Percentiles rank a stretch among this genome's conserved stretches.
Evolutionary conservation across 2,888 invertebrate genomes (phyloP).

Genomic region (Microchrysa polita): DNA sequence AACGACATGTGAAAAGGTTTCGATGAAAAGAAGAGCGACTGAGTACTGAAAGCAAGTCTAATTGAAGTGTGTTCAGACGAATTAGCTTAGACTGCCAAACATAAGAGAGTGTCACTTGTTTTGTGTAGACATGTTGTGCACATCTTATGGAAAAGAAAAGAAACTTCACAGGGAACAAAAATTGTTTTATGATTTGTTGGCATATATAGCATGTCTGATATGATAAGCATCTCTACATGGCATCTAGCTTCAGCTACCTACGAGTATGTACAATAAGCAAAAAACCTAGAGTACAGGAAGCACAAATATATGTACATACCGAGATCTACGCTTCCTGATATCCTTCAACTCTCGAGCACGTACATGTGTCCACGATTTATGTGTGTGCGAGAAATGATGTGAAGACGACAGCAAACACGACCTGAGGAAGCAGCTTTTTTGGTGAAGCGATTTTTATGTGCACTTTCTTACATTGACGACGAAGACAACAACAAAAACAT

Average conservation of each 20-base stretch:
- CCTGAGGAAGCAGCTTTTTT: background rate
- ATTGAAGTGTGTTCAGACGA: slow-evolving; percentile 5
- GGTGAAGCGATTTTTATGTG: slow-evolving; percentile 8
- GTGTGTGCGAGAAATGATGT: slow-evolving; percentile 21
- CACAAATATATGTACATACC: slow-evolving; percentile 21
- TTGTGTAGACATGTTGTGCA: background rate
- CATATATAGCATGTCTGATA: slow-evolving; percentile 10
- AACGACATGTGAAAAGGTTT: background rate
- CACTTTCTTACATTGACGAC: slow-evolving; percentile 33
- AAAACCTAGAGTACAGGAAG: background rate
- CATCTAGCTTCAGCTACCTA: background rate
- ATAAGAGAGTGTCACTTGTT: slow-evolving; percentile 26
- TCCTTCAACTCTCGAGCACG: slow-evolving; percentile 41
- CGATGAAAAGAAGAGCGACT: background rate
- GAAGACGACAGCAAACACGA: slow-evolving; percentile 36
- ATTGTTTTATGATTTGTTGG: background rate
- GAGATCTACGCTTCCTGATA: slow-evolving; percentile 23
- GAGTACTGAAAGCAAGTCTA: background rate
- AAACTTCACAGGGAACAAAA: background rate
- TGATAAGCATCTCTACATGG: background rate
- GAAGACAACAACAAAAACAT: background rate
- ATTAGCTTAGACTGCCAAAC: slow-evolving; percentile 1
- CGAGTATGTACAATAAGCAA: too few species aligned
- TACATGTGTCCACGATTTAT: slow-evolving; percentile 28
- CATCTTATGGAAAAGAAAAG: too few species aligned